Conservation (phyloP, 2,113 vertebrate genomes). For the Candoia aspera region DNA sequence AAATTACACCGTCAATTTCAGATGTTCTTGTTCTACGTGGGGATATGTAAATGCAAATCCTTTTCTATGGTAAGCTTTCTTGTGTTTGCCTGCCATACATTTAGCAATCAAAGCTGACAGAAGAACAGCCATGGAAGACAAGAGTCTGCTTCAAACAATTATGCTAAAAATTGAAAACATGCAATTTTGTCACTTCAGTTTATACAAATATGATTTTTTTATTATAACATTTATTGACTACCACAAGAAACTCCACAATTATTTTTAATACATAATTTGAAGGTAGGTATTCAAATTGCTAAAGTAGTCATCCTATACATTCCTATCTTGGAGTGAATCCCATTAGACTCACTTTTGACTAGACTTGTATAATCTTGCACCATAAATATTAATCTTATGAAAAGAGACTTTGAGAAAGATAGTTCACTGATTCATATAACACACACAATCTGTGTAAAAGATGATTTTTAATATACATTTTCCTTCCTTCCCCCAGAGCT, state of each 20-base stretch:
- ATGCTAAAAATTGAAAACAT: background rate
- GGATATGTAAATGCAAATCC: background rate
- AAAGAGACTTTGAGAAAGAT: constrained; percentile 11
- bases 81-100: background rate
- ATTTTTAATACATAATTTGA: background rate
- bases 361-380: background rate
- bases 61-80: background rate
- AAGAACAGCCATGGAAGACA: constrained; percentile 6
- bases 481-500: background rate
- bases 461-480: constrained; percentile 11
- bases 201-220: constrained; percentile 8
- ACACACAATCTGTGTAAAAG: background rate
- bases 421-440: background rate
- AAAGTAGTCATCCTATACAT: background rate
- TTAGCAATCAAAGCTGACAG: constrained; percentile 33
- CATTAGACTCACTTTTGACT: background rate
- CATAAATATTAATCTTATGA: constrained; percentile 11
- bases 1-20: background rate
- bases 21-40: constrained; percentile 13
- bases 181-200: constrained; percentile 22
- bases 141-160: constrained; percentile 19
- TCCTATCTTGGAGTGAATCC: background rate
- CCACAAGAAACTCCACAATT: constrained; percentile 2
- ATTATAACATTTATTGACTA: constrained; percentile 14
- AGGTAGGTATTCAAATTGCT: background rate